Base-by-base conservation (phyloP, 64 coral and sea anemone species). In the Porites australiensis region DNA sequence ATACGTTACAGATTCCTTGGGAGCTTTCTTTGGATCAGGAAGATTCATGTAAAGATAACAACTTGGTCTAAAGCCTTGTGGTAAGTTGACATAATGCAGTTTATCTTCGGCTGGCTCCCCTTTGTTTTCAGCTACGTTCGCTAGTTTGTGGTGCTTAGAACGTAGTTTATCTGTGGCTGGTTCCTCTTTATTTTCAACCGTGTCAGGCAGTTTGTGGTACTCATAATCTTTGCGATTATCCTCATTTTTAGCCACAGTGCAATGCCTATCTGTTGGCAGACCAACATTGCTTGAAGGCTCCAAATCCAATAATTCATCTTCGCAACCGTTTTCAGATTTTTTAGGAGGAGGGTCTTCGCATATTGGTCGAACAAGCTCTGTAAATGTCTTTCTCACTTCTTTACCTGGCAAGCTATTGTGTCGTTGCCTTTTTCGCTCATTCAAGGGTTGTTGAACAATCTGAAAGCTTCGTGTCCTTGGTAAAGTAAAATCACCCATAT, bases 11-110 rank as follows among this genome's bases (percentile, higher is more conserved):
- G 82, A 22, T 15, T 63, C 50, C 59, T 77, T 84, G 20, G 91
- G 91, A 8, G 90, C 57, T 44, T 16, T 49, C 21, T 18, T 58
- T 20, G 27, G 23, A 58, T 76, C 52, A 62, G 86, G 86, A 58
- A 75, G 69, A 59, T 88, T 88, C 86, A 88, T 88, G 57, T 88
- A 88, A 57, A 88, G 37, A 50, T 74, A 88, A 13, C 86, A 88
- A 5, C 73, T 88, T 73, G 86, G 86, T 75, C 86, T 84, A 4
- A 63, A 84, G 16, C 81, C 81, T 3, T 48, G 45, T 50, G 81
- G 81, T 67, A 84, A 64, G 62, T 84, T 84, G 2, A 84, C 81
- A 84, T 84, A 84, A 52, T 84, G 81, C 20, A 51, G 8, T 84
- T 84, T 50, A 51, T 50, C 81, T 50, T 50, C 20, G 16, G 3